Conservation (phyloP, 2,888 invertebrate genomes). For the Eulithis prunata region DNA sequence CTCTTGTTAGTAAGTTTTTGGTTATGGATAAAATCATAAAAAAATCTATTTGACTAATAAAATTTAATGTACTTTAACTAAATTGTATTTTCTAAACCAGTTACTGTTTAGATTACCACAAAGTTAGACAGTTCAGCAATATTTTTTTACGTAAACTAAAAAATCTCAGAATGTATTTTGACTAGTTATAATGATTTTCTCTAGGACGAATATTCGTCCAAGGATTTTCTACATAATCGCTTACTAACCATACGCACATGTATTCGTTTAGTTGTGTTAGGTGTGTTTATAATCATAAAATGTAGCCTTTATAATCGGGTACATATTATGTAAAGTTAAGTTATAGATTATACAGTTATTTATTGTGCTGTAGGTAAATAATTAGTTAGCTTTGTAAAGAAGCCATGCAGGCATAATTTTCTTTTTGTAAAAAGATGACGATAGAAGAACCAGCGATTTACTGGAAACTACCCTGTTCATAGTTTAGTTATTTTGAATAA, state of each 20-base stretch:
- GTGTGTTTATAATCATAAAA: neutral
- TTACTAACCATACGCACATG: neutral
- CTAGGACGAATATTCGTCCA: too few relatives aligned
- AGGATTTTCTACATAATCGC: neutral
- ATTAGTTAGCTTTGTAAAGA: constrained; percentile 1
- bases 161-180: constrained; percentile 1
- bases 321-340: neutral
- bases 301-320: neutral
- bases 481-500: neutral
- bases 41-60: too few relatives aligned
- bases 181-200: constrained; percentile 12
- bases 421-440: neutral
- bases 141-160: neutral
- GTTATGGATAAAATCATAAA: too few relatives aligned
- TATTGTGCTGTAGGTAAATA: neutral
- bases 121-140: neutral
- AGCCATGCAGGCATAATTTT: constrained; percentile 15
- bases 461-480: neutral
- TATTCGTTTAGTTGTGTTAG: neutral
- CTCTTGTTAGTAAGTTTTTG: too few relatives aligned
- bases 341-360: neutral
- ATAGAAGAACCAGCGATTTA: neutral
- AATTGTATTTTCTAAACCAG: neutral
- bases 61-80: too few relatives aligned
- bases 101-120: constrained; percentile 17